phyloP scores from a whole-genome alignment of 2,888 invertebrate genomes.

The Pheosia gnoma region DNA sequence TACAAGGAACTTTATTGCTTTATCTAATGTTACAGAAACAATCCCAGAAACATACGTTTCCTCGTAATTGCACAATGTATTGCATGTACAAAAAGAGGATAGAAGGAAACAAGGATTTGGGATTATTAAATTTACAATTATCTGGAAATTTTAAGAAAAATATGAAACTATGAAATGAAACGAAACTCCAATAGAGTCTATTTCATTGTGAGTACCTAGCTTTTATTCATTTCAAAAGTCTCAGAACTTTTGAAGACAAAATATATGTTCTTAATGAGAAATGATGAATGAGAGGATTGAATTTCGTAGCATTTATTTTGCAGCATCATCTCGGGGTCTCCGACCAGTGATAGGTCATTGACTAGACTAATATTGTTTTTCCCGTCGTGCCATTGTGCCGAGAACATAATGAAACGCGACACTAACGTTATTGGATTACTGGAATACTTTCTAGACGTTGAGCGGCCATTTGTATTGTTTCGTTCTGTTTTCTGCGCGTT shows the following conservation, averaged over 20 bases:
- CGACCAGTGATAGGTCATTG: constrained; percentile 8
- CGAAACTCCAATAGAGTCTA: no score
- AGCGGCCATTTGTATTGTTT: constrained; percentile 17
- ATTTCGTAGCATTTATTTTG: background rate
- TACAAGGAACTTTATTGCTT: background rate
- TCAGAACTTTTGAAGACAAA: no score
- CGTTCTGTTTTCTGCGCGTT: constrained; percentile 13
- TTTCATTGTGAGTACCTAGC: no score
- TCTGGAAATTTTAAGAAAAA: no score
- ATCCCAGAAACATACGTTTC: no score
- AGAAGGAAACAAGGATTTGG: no score
- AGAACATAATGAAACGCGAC: constrained; percentile 8
- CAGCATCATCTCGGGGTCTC: background rate
- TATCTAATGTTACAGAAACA: background rate
- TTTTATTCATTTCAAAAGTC: no score
- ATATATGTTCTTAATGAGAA: background rate
- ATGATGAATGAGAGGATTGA: background rate
- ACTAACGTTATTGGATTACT: constrained; percentile 14
- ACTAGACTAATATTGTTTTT: constrained; percentile 6
- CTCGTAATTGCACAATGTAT: no score
- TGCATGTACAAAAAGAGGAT: no score
- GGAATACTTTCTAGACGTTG: constrained; percentile 10
- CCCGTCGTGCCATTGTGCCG: background rate
- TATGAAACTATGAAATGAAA: no score
- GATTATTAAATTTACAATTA: no score